A percentile compares a stretch with the other conserved stretches of the same genome.
Conservation (phyloP, 1,140 invertebrate genomes). For the Anagrus nilaparvatae region DNA sequence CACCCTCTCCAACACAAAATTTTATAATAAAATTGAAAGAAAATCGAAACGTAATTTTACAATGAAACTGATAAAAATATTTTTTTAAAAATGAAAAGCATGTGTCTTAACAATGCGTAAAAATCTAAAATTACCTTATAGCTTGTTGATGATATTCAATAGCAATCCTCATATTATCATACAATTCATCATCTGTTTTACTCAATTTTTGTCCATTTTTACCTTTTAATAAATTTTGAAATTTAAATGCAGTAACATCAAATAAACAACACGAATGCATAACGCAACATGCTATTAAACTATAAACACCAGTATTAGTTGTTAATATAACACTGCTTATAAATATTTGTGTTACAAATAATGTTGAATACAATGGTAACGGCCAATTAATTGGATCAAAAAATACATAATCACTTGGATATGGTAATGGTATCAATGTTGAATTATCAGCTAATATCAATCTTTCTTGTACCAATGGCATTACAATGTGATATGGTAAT, state of each 20-base stretch:
- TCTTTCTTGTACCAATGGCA: constrained; percentile 28
- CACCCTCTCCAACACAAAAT: too few relatives aligned
- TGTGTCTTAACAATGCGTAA: too few relatives aligned
- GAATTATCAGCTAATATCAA: constrained; percentile 25
- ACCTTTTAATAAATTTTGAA: constrained; percentile 16
- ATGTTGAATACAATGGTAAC: constrained; percentile 29
- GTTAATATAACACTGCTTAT: constrained; percentile 34
- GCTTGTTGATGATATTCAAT: too few relatives aligned
- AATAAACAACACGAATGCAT: constrained; percentile 33
- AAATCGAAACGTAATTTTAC: too few relatives aligned
- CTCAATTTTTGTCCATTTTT: neutral
- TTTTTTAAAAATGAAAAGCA: too few relatives aligned
- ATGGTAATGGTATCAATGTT: constrained; percentile 33
- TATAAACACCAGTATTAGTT: constrained; percentile 34
- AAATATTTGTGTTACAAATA: constrained; percentile 31
- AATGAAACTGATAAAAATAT: too few relatives aligned
- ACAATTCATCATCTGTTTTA: too few relatives aligned
- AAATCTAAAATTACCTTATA: too few relatives aligned
- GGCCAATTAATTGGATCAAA: constrained; percentile 30
- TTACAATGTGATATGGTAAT: constrained; percentile 34
- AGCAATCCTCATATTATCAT: too few relatives aligned
- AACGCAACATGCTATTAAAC: constrained; percentile 27
- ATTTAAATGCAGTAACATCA: constrained; percentile 24
- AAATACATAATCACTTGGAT: constrained; percentile 33
- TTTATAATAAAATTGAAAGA: too few relatives aligned